A percentile compares a stretch with the other conserved stretches of the same genome.
Evolutionary conservation across 1,140 invertebrate genomes (phyloP).

Genomic region (Hyphantria cunea): DNA sequence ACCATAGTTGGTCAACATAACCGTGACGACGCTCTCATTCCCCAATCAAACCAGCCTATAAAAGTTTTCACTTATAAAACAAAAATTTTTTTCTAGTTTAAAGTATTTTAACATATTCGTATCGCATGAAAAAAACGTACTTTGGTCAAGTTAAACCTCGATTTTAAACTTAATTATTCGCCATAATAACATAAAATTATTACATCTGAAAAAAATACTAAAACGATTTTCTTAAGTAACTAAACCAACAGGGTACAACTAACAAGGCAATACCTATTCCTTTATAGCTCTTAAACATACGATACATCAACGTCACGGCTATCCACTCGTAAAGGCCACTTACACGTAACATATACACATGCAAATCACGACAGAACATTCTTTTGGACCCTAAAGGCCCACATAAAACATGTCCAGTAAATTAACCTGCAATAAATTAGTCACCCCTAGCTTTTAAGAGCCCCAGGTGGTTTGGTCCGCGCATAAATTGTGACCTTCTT

Average conservation of each 20-base stretch:
- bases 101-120: too few species aligned
- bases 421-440: constrained; percentile 48
- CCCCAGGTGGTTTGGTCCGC: constrained; percentile 31
- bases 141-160: too few species aligned
- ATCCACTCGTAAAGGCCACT: constrained; percentile 3
- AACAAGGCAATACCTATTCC: neutral
- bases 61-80: too few species aligned
- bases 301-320: constrained; percentile 27
- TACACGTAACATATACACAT: constrained; percentile 45
- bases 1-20: too few species aligned
- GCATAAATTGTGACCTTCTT: constrained; percentile 37
- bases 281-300: neutral
- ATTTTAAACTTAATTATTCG: neutral
- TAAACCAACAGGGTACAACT: constrained; percentile 1
- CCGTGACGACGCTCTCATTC: too few species aligned
- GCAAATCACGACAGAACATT: constrained; percentile 62
- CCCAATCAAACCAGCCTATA: too few species aligned
- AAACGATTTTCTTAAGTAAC: constrained; percentile 14
- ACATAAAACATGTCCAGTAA: constrained; percentile 37
- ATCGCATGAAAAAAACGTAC: too few species aligned
- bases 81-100: too few species aligned
- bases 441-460: constrained; percentile 26
- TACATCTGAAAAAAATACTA: constrained; percentile 2
- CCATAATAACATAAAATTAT: constrained; percentile 1
- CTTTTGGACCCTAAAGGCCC: constrained; percentile 38